Base-by-base conservation (phyloP, 64 coral and sea anemone genomes). In the Cladopsammia gracilis region DNA sequence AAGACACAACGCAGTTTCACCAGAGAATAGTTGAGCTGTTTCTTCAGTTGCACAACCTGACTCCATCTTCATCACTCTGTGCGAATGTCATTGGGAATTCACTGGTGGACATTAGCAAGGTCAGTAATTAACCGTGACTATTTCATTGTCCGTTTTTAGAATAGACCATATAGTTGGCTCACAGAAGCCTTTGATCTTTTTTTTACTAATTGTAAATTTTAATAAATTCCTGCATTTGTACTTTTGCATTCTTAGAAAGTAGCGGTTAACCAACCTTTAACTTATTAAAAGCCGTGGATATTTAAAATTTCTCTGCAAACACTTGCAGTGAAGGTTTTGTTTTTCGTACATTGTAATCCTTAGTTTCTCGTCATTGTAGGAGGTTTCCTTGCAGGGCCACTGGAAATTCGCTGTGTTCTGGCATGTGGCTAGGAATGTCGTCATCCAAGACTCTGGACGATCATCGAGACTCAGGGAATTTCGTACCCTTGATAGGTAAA, bases 361-460 rank as follows among this genome's bases (percentile, higher is more conserved):
- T 22, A 4, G 1, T 84, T 43, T 19, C 54, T 25, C 70, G 10
- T 62, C 18, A 9, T 75, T 65, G 25, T 23, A 99, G 98, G 98
- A 96, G 84, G 46, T 79, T 34, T 85, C 75, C 47, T 73, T 98
- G 25, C 87, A 65, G n/a, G 94, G 91, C 12, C 91, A 96, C 67
- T 96, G 94, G 94, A 98, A 96, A 64, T 98, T 98, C 20, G 91
- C 97, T 70, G 91, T 96, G 15, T 96, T 98, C 8, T 98, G 97
- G 97, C 97, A 98, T 75, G 93, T 95, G 5, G 94, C 94, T 1
- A 91, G 94, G 34, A 99, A 96, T 83, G 88, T 99, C 5, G 86
- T 96, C 14, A 73, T 96, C 18, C 94, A 96, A 14, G 94, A 99
- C 70, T 91, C 94, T 10, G 90, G 94, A 34, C 64, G 97, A 25